These are phyloP conservation scores for Stictocephala bisonia DNA, from an alignment of 2,888 invertebrate genomes.

Conservation along the genomic window DNA sequence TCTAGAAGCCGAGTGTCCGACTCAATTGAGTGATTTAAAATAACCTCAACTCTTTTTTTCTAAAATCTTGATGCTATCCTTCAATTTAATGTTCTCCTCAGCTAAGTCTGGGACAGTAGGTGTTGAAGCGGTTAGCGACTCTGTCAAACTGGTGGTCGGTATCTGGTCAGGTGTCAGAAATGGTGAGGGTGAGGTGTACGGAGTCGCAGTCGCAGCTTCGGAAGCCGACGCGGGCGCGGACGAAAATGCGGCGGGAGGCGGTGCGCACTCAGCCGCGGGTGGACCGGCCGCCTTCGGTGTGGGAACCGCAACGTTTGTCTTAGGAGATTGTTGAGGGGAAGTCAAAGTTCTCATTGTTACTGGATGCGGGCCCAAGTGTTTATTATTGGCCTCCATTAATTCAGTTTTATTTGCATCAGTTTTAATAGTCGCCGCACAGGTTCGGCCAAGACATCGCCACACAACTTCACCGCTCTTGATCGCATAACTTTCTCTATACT, in stretches of 20 bases:
- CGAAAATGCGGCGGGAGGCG: background rate
- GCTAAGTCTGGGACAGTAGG: background rate
- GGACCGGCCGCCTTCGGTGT: background rate
- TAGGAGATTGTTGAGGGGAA: background rate
- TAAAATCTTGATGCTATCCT: background rate
- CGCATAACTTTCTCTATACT: conserved; percentile 4
- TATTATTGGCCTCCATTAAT: background rate
- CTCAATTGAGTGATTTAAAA: conserved; percentile 1
- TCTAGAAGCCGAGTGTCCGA: background rate
- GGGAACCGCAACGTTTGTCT: background rate
- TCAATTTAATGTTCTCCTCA: background rate
- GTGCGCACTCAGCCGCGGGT: conserved; percentile 12
- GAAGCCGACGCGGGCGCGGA: background rate
- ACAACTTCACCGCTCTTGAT: background rate
- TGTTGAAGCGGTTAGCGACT: background rate
- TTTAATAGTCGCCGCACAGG: conserved; percentile 12
- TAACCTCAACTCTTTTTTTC: conserved; percentile 5
- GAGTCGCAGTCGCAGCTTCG: background rate
- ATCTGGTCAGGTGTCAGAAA: too few species aligned
- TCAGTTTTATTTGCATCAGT: conserved; percentile 15
- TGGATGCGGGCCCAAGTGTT: background rate
- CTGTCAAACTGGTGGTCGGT: too few species aligned
- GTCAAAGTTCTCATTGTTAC: conserved; percentile 4
- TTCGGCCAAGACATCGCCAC: conserved; percentile 4
- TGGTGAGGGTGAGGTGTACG: background rate